phyloP scores from a whole-genome alignment of 1,140 invertebrate species.

The Formica selysi region DNA sequence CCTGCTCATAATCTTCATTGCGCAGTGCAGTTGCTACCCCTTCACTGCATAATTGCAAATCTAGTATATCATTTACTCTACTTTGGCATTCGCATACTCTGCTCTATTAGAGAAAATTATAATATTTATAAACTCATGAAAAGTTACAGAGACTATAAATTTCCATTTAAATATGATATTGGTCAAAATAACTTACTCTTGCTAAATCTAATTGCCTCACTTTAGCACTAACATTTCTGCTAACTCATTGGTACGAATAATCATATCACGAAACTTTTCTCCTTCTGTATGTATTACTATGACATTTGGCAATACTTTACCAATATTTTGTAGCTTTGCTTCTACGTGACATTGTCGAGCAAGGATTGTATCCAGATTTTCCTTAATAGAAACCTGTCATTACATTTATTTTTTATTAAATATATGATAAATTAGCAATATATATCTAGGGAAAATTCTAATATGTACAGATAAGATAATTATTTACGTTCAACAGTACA shows the following conservation, averaged over 20 bases:
- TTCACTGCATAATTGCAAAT: constrained; percentile 97
- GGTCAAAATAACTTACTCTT: constrained; percentile 89
- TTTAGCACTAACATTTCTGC: constrained; percentile 98
- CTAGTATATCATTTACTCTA: constrained; percentile 97
- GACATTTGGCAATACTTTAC: constrained; percentile 90
- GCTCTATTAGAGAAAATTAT: constrained; percentile 88
- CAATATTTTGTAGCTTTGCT: constrained; percentile 89
- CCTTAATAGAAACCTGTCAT: constrained; percentile 87
- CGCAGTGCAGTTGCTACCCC: constrained; percentile 97
- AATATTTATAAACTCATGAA: not conserved
- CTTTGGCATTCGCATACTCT: constrained; percentile 97
- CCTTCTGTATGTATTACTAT: constrained; percentile 90
- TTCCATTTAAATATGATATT: constrained; percentile 11
- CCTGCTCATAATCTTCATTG: constrained; percentile 97
- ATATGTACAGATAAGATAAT: not conserved
- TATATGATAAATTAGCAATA: not conserved
- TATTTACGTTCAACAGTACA: not conserved
- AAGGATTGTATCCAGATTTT: constrained; percentile 88
- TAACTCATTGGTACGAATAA: constrained; percentile 94
- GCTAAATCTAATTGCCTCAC: constrained; percentile 97
- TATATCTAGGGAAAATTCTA: not conserved
- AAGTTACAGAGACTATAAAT: not conserved
- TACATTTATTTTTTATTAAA: constrained; percentile 68
- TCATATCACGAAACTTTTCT: constrained; percentile 92
- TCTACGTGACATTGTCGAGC: constrained; percentile 89